A percentile compares a stretch with the other conserved stretches of the same genome.
phyloP scores from a whole-genome alignment of 2,888 invertebrate species.

The Andrena haemorrhoa region DNA sequence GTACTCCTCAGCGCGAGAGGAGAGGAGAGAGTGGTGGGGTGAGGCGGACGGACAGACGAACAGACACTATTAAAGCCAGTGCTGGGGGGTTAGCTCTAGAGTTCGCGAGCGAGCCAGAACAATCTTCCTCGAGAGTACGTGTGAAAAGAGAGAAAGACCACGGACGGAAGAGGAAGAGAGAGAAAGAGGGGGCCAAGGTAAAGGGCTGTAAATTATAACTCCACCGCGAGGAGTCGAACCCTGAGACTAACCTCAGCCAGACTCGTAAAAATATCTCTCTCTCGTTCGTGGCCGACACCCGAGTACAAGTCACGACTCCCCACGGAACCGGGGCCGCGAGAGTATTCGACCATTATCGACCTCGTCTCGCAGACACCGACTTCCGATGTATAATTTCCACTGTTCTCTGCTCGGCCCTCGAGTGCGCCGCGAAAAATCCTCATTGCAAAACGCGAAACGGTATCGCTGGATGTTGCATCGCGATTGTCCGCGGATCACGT shows the following conservation, averaged over 20 bases:
- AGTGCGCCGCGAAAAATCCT: too few species aligned
- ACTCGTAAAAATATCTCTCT: conserved; percentile 82
- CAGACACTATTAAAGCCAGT: conserved; percentile 75
- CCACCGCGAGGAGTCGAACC: conserved; percentile 83
- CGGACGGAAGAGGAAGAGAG: conserved; percentile 36
- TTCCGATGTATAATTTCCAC: conserved; percentile 27
- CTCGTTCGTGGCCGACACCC: conserved; percentile 63
- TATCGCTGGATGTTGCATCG: too few species aligned
- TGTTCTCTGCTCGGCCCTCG: too few species aligned
- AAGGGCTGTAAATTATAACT: conserved; percentile 83
- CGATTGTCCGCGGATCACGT: neutral
- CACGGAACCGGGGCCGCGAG: conserved; percentile 54
- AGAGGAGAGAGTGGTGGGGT: conserved; percentile 47
- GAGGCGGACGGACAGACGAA: conserved; percentile 62
- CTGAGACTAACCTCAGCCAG: conserved; percentile 81
- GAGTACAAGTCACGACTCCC: conserved; percentile 67
- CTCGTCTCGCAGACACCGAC: conserved; percentile 6
- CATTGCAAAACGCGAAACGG: too few species aligned
- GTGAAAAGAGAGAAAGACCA: conserved; percentile 52
- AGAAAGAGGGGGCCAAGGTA: conserved; percentile 73
- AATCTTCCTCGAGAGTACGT: conserved; percentile 57
- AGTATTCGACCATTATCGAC: conserved; percentile 46
- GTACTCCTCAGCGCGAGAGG: conserved; percentile 74
- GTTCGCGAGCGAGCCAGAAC: conserved; percentile 66
- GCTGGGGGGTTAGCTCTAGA: conserved; percentile 63